Base-by-base conservation (phyloP, 2,888 invertebrate species). In the Rhorus exstirpatorius region DNA sequence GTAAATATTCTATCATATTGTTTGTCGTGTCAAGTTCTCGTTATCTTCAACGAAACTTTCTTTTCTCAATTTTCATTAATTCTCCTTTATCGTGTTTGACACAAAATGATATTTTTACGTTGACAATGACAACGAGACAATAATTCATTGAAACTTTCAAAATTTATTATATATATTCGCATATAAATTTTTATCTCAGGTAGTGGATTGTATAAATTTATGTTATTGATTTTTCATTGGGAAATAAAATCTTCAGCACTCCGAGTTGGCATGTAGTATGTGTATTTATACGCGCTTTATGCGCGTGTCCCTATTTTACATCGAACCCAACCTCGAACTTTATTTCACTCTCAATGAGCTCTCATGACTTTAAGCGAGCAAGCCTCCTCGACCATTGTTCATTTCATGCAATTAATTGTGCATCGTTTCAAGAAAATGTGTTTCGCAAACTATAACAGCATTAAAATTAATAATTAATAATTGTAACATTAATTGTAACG, bases 331-430 rank as follows among this genome's bases (percentile, higher is more conserved):
- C 44, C 26, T 53, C 61, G 17, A 70, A 31, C 24, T 49, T 44
- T 17, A 46, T 53, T 35, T 44, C 63, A 35, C 19, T 31, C 61
- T 75, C 24, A 35, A 68, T 53, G 61, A 80, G 31, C 55, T 41
- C 63, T n/a, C 46, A 21, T 61, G 53, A 60, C 55, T 26, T 51
- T 10, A 41, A 6, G n/a, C 19, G 19, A 26, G 14, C 14, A 14
- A 46, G n/a, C n/a, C n/a, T n/a, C n/a, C n/a, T n/a, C n/a, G 2
- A 3, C 35, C 8, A 26, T 17, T 3, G 31, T 31, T 61, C 38
- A 12, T 46, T 24, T 24, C 1, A 12, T n/a, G 8, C n/a, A n/a
- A n/a, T n/a, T n/a, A 26, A 24, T 53, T 6, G 24, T 53, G 21
- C 1, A 21, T 1, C 41, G 10, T 12, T 41, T 12, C 41, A 41